A percentile compares a stretch with the other conserved stretches of the same genome.
Evolutionary conservation across 2,797 vertebrate genomes (phyloP).

Genomic region (Clarias laeviceps): DNA sequence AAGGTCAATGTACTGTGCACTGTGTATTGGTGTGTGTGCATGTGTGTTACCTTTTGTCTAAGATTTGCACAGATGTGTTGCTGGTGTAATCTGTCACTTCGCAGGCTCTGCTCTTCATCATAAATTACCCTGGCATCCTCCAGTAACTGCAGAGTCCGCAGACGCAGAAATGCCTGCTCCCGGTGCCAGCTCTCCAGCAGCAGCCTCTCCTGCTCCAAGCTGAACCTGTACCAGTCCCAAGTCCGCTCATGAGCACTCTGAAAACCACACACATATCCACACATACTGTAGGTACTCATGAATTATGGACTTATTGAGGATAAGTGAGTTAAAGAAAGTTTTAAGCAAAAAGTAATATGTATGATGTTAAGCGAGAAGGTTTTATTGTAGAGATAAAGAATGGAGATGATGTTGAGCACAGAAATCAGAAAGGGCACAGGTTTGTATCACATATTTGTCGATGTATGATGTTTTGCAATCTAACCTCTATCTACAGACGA

Average conservation of each 20-base stretch:
- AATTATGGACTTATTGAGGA: background rate
- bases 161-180: conserved; percentile 73
- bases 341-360: background rate
- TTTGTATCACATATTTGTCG: background rate
- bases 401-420: background rate
- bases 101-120: conserved; percentile 73
- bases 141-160: conserved; percentile 72
- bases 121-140: conserved; percentile 80
- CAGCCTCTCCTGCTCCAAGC: conserved; percentile 70
- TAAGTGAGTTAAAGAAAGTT: background rate
- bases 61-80: conserved; percentile 84
- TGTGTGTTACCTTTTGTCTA: conserved; percentile 81
- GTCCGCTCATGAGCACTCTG: conserved; percentile 80
- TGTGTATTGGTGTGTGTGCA: background rate
- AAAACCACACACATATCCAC: conserved; percentile 43
- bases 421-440: background rate
- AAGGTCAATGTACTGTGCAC: background rate
- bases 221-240: conserved; percentile 74
- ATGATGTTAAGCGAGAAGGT: conserved; percentile 51
- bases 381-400: conserved; percentile 58
- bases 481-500: background rate
- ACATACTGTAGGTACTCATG: background rate
- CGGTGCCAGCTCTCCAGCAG: conserved; percentile 76
- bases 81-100: conserved; percentile 77
- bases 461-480: background rate